Percentiles rank a stretch among this genome's conserved stretches.
phyloP scores from a whole-genome alignment of 1,140 invertebrate genomes.

The Uloborus diversus region DNA sequence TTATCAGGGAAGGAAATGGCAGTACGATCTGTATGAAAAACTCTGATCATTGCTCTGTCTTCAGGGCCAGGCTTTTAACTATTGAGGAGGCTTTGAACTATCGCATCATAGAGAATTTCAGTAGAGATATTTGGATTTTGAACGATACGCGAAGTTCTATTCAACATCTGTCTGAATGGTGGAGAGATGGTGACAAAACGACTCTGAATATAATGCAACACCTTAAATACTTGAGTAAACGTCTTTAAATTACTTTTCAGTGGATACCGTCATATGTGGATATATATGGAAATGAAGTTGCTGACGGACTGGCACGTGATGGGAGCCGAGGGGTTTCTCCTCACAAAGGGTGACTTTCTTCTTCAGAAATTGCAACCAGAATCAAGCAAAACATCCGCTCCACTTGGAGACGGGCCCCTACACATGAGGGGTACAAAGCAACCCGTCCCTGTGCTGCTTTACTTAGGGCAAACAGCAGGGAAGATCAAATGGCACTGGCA shows the following conservation, averaged over 20 bases:
- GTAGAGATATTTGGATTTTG: neutral
- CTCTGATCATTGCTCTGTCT: too few relatives aligned
- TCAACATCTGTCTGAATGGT: neutral
- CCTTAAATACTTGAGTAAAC: neutral
- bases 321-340: neutral
- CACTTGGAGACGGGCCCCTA: neutral
- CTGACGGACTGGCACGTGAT: neutral
- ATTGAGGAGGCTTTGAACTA: neutral
- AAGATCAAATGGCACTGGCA: neutral
- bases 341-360: neutral
- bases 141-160: neutral
- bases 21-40: too few relatives aligned
- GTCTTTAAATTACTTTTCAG: neutral
- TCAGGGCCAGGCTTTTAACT: neutral
- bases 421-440: neutral
- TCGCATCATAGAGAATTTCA: neutral
- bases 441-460: neutral
- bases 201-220: neutral
- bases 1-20: neutral
- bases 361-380: neutral
- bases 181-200: neutral
- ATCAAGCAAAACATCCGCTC: neutral
- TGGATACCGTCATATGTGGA: neutral
- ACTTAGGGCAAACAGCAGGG: neutral
- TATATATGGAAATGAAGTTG: neutral